Evolutionary conservation across 2,113 vertebrate genomes (phyloP), one percentile per base, ranked within the genome.

Genomic region (Phaethon lepturus): DNA sequence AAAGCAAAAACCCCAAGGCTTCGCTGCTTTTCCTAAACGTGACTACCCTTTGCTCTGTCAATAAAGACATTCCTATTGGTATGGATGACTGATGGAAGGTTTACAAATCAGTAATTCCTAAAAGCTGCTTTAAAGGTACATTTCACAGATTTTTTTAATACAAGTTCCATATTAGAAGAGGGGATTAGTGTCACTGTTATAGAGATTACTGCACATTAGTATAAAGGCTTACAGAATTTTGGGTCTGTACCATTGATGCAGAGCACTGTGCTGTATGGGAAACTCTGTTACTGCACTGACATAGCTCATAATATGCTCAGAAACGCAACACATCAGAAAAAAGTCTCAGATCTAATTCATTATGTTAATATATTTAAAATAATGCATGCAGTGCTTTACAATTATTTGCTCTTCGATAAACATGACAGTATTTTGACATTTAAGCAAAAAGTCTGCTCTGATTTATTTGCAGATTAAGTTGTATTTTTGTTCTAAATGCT

Each of bases 391-490:
- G 35, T 63, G 40, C 62, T 94, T 92, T 62, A 86, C 15, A 88
- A 44, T 87, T 88, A 82, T 88, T 80, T 73, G 75, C 19, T 93
- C 19, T 89, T 86, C 25, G 60, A 93, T 55, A 94, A 82, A 93
- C 91, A 80, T 6, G 7, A 35, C 44, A 52, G 42, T 42, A 95
- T 91, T 96, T 56, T 74, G 91, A 94, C 81, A 84, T 87, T 88
- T 74, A 88, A 79, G 81, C 81, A 84, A 92, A 84, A 95, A 49
- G 69, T 56, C 62, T 80, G 77, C 53, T 92, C 73, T 97, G 94
- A 95, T 97, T 95, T 89, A 95, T 93, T 91, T 96, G 73, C 81
- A 91, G 94, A 95, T 95, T 89, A 96, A 84, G 81, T 80, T 23
- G 42, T 94, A 92, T 94, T 97, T 97, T 86, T 95, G 86, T 50